phyloP scores from a whole-genome alignment of 2,113 vertebrate species.

The Tiliqua scincoides region DNA sequence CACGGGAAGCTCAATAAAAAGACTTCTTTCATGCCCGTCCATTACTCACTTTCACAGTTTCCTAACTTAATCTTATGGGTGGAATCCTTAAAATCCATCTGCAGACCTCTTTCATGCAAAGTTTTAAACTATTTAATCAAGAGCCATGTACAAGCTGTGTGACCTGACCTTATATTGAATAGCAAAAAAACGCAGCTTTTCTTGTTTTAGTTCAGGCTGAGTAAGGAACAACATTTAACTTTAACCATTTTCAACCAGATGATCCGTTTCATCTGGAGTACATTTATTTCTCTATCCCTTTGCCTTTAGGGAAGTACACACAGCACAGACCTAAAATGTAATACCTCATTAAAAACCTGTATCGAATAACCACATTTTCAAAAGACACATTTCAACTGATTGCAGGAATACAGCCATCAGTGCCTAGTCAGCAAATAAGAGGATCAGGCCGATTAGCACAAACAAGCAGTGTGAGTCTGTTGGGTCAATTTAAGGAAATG shows the following conservation, averaged over 20 bases:
- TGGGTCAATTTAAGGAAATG: slow-evolving; percentile 57
- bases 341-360: slow-evolving; percentile 55
- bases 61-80: neutral
- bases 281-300: slow-evolving; percentile 43
- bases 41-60: slow-evolving; percentile 15
- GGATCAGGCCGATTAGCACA: slow-evolving; percentile 56
- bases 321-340: slow-evolving; percentile 29
- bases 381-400: slow-evolving; percentile 60
- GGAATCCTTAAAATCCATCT: neutral
- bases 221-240: slow-evolving; percentile 32
- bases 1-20: neutral
- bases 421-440: slow-evolving; percentile 39
- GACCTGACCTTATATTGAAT: slow-evolving; percentile 22
- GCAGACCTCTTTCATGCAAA: slow-evolving; percentile 3
- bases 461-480: slow-evolving; percentile 51
- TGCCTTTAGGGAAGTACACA: neutral
- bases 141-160: neutral
- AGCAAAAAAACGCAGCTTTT: slow-evolving; percentile 29
- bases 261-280: slow-evolving; percentile 69
- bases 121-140: slow-evolving; percentile 14
- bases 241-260: slow-evolving; percentile 52
- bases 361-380: slow-evolving; percentile 64
- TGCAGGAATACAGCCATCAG: slow-evolving; percentile 53
- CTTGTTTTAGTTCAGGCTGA: slow-evolving; percentile 56
- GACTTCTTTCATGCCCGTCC: neutral